Evolutionary conservation across 2,888 invertebrate genomes (phyloP), one percentile per base, ranked within the genome.

Genomic region (Eilema caniola): DNA sequence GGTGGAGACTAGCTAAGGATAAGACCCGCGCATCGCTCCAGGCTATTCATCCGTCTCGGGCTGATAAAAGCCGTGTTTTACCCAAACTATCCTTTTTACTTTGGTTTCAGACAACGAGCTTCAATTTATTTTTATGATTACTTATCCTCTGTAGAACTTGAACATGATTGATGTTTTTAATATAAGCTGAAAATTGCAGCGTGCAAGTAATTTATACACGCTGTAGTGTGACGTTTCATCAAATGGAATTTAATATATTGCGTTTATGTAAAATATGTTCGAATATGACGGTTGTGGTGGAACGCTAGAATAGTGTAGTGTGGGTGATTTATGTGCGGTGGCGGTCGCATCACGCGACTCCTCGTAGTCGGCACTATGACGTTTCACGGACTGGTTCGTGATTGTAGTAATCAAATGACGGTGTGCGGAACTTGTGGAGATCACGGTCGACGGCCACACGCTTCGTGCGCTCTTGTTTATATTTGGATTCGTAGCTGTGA

Each of bases 171-270:
- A 89, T 89, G 87, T 83, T 71, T 84, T 85, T 81, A 83, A 80
- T 86, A 83, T 75, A 71, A 82, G 79, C 78, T 84, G 79, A 82
- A 85, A 87, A 88, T 86, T 86, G 81, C 79, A 80, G 80, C 76
- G 80, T 83, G 80, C 82, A 73, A 81, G 86, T 89, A 88, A 90
- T 91, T 87, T 89, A 90, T 91, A 87, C 85, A 78, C 75, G 83
- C 83, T 86, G 82, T 86, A 82, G 83, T 83, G 83, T 85, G 77
- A 82, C 77, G 78, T 82, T 79, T 76, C 77, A 80, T 84, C 80
- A 83, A 82, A 80, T 81, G 89, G 89, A 91, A 91, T 91, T 90
- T 90, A 91, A 91, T 92, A 90, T 88, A 86, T 90, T 84, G 84
- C 85, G 83, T 86, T 86, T 88, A 87, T 86, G 82, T 85, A 82